Evolutionary conservation across 2,797 vertebrate species (phyloP).

Genomic region (Zalophus californianus): DNA sequence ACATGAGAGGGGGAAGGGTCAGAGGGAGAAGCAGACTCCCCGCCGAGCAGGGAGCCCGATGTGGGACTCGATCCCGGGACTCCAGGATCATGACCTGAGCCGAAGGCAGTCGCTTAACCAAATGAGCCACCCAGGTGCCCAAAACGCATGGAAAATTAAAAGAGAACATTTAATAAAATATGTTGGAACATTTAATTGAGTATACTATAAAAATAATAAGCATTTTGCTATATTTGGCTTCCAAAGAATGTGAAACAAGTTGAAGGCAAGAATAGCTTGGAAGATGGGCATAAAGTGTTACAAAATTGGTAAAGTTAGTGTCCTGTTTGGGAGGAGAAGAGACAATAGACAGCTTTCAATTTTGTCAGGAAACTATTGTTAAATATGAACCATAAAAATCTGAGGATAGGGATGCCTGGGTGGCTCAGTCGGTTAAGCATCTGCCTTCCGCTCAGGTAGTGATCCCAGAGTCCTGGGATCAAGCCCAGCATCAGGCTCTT

Average conservation of each 20-base stretch:
- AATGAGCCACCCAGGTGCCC: too few relatives aligned
- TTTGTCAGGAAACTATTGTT: neutral
- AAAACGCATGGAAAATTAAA: neutral
- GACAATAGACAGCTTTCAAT: neutral
- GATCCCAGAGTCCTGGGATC: too few relatives aligned
- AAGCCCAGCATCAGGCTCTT: too few relatives aligned
- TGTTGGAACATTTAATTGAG: neutral
- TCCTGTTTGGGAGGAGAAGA: slow-evolving; percentile 27
- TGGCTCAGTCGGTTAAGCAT: too few relatives aligned
- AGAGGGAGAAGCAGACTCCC: too few relatives aligned
- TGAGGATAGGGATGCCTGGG: neutral
- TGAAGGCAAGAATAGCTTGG: neutral
- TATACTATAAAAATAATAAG: neutral
- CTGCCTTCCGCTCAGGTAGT: too few relatives aligned
- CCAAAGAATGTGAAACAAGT: neutral
- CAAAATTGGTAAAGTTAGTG: neutral
- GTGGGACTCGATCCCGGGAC: too few relatives aligned
- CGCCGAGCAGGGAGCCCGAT: too few relatives aligned
- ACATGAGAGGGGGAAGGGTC: too few relatives aligned
- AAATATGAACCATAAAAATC: neutral
- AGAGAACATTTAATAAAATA: neutral
- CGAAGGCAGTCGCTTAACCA: too few relatives aligned
- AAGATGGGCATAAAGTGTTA: neutral
- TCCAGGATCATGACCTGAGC: too few relatives aligned
- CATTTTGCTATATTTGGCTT: slow-evolving; percentile 6